Evolutionary conservation across 2,888 invertebrate species (phyloP), one percentile per base, ranked within the genome.

Genomic region (Cerastis rubricosa): DNA sequence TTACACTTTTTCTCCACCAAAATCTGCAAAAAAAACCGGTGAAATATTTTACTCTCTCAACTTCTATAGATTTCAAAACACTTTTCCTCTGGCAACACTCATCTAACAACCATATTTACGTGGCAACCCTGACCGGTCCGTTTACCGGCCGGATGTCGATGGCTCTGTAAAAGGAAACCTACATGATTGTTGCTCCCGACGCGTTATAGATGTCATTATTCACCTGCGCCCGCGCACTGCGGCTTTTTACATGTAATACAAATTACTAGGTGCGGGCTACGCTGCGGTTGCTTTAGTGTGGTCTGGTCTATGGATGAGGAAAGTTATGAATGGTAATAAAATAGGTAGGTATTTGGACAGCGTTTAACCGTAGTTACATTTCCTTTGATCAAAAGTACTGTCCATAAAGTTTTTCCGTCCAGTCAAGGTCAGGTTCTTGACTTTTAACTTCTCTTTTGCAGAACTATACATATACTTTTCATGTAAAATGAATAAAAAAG

Each of bases 191-290:
- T 92, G 90, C 92, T 92, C 90, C 92, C 92, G 92, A 93, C 91
- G 89, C 90, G 92, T 94, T 95, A 94, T 94, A 90, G 93, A 91
- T 93, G 93, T 93, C 93, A 93, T 95, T 95, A 95, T 94, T 94
- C 93, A 92, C 92, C 89, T 88, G 89, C 86, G 88, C 87, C 81
- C 63, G 87, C 81, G 86, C 76, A 59, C 81, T 70, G 64, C 80
- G 73, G 83, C 84, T 87, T 86, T 89, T 87, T 85, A 89, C 86
- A 81, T 85, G 82, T 83, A 78, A 78, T 83, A 88, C 88, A 87
- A 88, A 88, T 88, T 89, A 77, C 79, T 78, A 65, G 76, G 65
- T 81, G 79, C 87, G 80, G 71, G 76, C 78, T 65, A 74, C 25
- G 73, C 71, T 25, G 14, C 40, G 40, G 51, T 64, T 77, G 74